Conservation (phyloP, 2,888 invertebrate species). For the Hyles lineata region DNA sequence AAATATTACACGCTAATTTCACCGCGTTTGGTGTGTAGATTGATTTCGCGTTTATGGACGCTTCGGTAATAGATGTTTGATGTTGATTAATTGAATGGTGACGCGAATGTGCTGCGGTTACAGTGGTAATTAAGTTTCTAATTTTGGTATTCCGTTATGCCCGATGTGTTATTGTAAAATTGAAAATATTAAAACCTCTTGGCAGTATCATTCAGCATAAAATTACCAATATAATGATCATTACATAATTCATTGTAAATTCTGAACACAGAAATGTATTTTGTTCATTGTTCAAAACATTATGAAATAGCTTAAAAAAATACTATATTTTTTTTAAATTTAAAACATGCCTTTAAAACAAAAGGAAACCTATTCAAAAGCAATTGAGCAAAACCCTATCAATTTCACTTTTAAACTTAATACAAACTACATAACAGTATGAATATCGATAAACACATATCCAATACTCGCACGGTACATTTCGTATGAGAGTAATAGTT, state of each 20-base stretch:
- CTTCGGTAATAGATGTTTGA: constrained; percentile 14
- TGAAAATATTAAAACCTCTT: background rate
- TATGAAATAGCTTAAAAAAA: background rate
- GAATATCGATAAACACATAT: constrained; percentile 34
- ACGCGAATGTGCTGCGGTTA: background rate
- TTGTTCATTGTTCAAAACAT: background rate
- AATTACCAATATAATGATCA: background rate
- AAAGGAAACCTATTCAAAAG: no score
- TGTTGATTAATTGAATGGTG: constrained; percentile 23
- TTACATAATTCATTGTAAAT: no score
- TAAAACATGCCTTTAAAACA: no score
- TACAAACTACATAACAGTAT: constrained; percentile 37
- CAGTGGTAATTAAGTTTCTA: background rate
- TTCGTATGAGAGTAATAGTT: constrained; percentile 43
- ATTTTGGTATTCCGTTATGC: background rate
- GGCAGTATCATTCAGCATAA: no score
- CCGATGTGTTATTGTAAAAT: background rate
- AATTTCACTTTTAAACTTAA: background rate
- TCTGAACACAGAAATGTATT: no score
- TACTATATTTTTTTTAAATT: no score
- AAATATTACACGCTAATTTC: constrained; percentile 84
- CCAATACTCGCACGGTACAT: constrained; percentile 24
- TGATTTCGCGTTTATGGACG: constrained; percentile 63
- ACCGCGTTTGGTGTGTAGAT: constrained; percentile 74
- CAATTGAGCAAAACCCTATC: no score